Percentiles rank a stretch among this genome's conserved stretches.
phyloP scores from a whole-genome alignment of 2,113 vertebrate genomes.

The Vanacampus margaritifer region DNA sequence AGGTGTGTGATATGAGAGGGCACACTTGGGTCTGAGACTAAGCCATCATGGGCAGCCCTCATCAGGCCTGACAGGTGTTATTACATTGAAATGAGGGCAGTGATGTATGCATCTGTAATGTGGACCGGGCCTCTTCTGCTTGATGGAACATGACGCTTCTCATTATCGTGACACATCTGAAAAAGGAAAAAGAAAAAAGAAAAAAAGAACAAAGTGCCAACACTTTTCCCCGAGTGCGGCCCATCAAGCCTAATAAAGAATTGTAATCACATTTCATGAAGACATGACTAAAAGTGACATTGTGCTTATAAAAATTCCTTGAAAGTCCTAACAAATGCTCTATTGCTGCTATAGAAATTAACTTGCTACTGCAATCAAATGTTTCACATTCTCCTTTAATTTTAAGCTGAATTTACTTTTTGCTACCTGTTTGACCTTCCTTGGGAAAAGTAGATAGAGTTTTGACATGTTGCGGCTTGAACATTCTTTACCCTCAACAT shows the following conservation, averaged over 20 bases:
- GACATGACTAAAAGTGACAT: slow-evolving; percentile 47
- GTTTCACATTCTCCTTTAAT: slow-evolving; percentile 2
- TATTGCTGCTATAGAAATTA: slow-evolving; percentile 38
- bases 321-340: slow-evolving; percentile 43
- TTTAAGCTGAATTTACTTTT: background rate
- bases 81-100: slow-evolving; percentile 69
- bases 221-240: slow-evolving; percentile 45
- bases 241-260: slow-evolving; percentile 31
- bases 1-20: slow-evolving; percentile 16
- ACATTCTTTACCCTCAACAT: background rate
- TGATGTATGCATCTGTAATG: slow-evolving; percentile 72
- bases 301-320: slow-evolving; percentile 35
- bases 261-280: slow-evolving; percentile 29
- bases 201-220: slow-evolving; percentile 57
- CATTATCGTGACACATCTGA: slow-evolving; percentile 55
- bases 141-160: slow-evolving; percentile 64
- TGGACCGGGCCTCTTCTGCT: slow-evolving; percentile 66
- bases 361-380: slow-evolving; percentile 16
- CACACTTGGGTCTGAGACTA: slow-evolving; percentile 38
- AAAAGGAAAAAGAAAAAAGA: background rate
- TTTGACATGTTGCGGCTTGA: background rate
- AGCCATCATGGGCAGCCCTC: slow-evolving; percentile 52
- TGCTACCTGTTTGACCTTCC: background rate
- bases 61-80: slow-evolving; percentile 70
- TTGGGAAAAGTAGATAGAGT: background rate